Evolutionary conservation across 1,140 invertebrate genomes (phyloP), one percentile per base, ranked within the genome.

Genomic region (Euborellia annulipes): DNA sequence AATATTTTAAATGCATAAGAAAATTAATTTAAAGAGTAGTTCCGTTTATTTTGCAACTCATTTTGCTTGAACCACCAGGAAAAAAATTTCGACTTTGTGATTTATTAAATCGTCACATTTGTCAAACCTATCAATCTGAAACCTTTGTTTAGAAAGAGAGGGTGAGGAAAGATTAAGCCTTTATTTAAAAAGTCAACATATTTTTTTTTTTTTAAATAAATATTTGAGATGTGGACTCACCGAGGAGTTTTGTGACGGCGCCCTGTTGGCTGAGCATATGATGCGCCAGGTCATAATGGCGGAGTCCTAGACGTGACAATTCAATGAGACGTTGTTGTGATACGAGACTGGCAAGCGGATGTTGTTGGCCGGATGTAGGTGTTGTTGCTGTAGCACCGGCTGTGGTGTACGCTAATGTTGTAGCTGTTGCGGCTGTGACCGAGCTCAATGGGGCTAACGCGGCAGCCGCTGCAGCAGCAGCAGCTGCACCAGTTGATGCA

Each of bases 261-360:
- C 86, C 86, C 66, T 92, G 86, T 55, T 88, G 86, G 6, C 85
- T 81, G 14, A 88, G 72, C 61, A 91, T 79, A 58, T 90, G 85
- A 44, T 88, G 76, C 3, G 85, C 84, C 54, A 92, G 75, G 62
- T 92, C 88, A 61, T 89, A 91, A 48, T 88, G 85, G 47, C 86
- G 62, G 17, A 87, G 69, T 2, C 84, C 84, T 50, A 85, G 82
- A 37, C 85, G 73, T 30, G 84, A 85, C 20, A 91, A 65, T 58
- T 90, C 85, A 45, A 90, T 63, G 6, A 90, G 74, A 41, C 84
- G 67, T 54, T 68, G 66, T 59, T 80, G 78, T 0, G 75, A 76
- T 41, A 79, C 72, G 45, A 79, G 60, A 0, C 74, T 74, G 3
- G 74, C 76, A n/a, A 80, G 63, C 3, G 77, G 73, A 54, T 79